phyloP scores from a whole-genome alignment of 2,797 vertebrate genomes.

The Emys orbicularis region DNA sequence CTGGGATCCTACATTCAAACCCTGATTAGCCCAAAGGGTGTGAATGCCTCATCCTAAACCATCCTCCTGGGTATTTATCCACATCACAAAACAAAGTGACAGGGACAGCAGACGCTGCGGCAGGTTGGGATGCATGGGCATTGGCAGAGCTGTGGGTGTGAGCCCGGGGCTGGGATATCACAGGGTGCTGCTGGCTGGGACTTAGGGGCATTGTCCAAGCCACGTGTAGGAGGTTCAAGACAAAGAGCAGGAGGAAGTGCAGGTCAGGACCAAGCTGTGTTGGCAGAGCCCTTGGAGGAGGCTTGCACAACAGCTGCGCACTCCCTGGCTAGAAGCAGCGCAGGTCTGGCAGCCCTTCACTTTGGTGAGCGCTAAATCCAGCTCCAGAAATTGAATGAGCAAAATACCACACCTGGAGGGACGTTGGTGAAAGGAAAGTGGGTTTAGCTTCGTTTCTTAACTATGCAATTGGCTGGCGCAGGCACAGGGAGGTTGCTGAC shows the following conservation, averaged over 20 bases:
- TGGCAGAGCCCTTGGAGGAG: neutral
- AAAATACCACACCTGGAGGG: neutral
- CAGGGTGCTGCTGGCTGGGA: neutral
- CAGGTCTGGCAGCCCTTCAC: neutral
- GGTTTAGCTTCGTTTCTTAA: neutral
- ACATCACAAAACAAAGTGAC: neutral
- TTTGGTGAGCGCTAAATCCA: neutral
- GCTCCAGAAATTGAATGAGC: neutral
- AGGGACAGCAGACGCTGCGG: neutral
- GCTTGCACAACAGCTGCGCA: neutral
- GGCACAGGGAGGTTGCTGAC: neutral
- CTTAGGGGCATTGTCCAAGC: neutral
- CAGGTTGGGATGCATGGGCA: neutral
- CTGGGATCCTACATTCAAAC: neutral
- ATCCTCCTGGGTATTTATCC: neutral
- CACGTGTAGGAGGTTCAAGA: neutral
- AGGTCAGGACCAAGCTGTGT: neutral
- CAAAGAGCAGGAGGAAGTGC: neutral
- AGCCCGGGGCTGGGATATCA: neutral
- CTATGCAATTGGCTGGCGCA: neutral
- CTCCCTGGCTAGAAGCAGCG: neutral
- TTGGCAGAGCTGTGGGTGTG: neutral
- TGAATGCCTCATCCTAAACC: neutral
- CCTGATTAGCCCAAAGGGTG: neutral
- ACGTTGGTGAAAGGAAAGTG: neutral